Base-by-base conservation (phyloP, 1,140 invertebrate genomes). In the Drosophila baimaii region DNA sequence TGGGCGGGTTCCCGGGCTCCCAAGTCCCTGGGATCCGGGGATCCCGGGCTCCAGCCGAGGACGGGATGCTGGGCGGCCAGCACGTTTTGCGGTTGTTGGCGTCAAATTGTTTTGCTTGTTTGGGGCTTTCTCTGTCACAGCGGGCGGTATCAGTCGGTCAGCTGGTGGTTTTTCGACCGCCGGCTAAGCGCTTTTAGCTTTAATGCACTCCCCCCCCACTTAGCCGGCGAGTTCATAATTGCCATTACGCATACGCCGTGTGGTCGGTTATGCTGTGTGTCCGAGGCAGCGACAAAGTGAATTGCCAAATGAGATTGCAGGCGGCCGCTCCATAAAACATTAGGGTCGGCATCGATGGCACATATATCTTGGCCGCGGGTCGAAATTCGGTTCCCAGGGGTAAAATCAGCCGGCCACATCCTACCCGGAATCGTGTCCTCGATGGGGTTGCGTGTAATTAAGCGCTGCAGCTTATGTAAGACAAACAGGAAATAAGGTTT, bases 61-160 rank as follows among this genome's bases (percentile, higher is more conserved):
- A 29, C 31, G 19, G 33, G 13, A 37, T 37, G 59, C 54, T 54
- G 37, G 58, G 39, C 39, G 57, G 35, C 49, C 72, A 54, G 79
- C 84, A 83, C 77, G 83, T 83, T 88, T 84, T 88, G 84, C 68
- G 83, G 84, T 88, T 84, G 80, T 61, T 83, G 73, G 84, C 84
- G 83, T 89, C 84, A 89, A 88, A 88, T 84, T 88, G 84, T 89
- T 77, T 85, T 88, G 84, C 84, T 83, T 89, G 77, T 86, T 88
- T 77, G 63, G 81, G 83, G 84, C 84, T 83, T 79, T 86, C 44
- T 65, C 78, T 69, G 66, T 88, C 84, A 89, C 83, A 86, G 83
- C 77, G 76, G 83, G 83, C 65, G 72, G 71, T 86, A 81, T 65
- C 83, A 86, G 72, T 76, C 64, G 79, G 83, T 86, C 56, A 73